phyloP scores from a whole-genome alignment of 1,140 invertebrate genomes.

The Plodia interpunctella region DNA sequence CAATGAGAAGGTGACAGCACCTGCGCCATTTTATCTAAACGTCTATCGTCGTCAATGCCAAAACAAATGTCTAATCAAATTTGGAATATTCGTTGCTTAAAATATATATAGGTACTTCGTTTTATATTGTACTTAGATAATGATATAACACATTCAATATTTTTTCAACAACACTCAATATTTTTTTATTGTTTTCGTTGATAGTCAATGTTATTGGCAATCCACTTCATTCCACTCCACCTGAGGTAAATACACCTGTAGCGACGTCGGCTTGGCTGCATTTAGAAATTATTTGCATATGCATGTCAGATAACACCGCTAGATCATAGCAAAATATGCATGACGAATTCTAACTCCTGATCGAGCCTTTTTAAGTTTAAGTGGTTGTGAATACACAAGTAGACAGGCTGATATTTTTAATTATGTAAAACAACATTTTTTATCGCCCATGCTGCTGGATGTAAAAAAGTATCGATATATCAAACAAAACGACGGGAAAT shows the following conservation, averaged over 20 bases:
- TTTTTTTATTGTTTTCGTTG: background rate
- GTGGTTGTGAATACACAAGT: conserved; percentile 18
- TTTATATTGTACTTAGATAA: too few species aligned
- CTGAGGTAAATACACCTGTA: conserved; percentile 37
- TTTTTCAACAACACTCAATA: too few species aligned
- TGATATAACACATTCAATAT: too few species aligned
- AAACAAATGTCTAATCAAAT: too few species aligned
- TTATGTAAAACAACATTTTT: conserved; percentile 6
- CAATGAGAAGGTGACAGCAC: too few species aligned
- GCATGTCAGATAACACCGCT: conserved; percentile 46
- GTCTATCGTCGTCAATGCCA: too few species aligned
- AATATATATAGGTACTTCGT: too few species aligned
- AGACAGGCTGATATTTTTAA: conserved; percentile 6
- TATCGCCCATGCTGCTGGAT: conserved; percentile 17
- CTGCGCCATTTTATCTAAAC: too few species aligned
- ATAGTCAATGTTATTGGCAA: background rate
- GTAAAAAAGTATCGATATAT: conserved; percentile 36
- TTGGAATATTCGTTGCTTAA: too few species aligned
- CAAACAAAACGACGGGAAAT: conserved; percentile 45
- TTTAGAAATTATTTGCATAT: conserved; percentile 55
- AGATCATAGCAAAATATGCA: conserved; percentile 43
- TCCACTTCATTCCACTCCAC: background rate
- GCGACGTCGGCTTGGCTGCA: conserved; percentile 26
- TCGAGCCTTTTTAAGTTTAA: conserved; percentile 19
- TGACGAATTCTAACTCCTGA: conserved; percentile 39